Base-by-base conservation (phyloP, 2,888 invertebrate genomes). In the Clanis bilineata region DNA sequence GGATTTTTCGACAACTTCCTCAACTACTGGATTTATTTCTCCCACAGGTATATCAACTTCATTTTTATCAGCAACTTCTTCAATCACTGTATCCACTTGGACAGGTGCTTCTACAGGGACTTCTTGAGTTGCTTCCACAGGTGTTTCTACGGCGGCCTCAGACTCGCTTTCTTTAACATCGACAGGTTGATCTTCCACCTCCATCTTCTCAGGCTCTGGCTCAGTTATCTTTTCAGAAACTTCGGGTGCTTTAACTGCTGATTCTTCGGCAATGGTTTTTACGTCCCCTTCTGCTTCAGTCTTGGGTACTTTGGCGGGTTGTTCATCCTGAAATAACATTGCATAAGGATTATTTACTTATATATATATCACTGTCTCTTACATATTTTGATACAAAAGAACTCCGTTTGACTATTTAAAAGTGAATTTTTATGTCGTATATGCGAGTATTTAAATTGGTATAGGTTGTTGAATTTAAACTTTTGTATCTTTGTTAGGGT, bases 301-400 rank as follows among this genome's bases (percentile, higher is more conserved):
- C 80, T 94, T 94, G 22, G 92, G 83, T 51, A 94, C 78, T 83
- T 94, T 94, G 25, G 93, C 82, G 23, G 94, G 94, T 66, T 90
- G 80, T 60, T 86, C 86, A 44, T 88, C 80, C 85, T 86, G 83
- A 62, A 88, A 83, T 44, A 6, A 23, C 7, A 32, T 21, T 12
- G 43, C 63, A 45, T 62, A 47, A 18, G 28, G 22, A 18, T 28
- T 39, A 45, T 28, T 22, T 45, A 58, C 57, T 21, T 45, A 1
- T 15, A 41, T 7, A 6, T 15, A 6, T 2, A n/a, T n/a, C n/a
- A n/a, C n/a, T n/a, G n/a, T n/a, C n/a, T n/a, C n/a, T n/a, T n/a
- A n/a, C n/a, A n/a, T n/a, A n/a, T n/a, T n/a, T n/a, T n/a, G n/a
- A n/a, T n/a, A n/a, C n/a, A n/a, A n/a, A n/a, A n/a, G n/a, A n/a